Conservation (phyloP, 2,113 vertebrate genomes). For the Gorsachius goisagi region DNA sequence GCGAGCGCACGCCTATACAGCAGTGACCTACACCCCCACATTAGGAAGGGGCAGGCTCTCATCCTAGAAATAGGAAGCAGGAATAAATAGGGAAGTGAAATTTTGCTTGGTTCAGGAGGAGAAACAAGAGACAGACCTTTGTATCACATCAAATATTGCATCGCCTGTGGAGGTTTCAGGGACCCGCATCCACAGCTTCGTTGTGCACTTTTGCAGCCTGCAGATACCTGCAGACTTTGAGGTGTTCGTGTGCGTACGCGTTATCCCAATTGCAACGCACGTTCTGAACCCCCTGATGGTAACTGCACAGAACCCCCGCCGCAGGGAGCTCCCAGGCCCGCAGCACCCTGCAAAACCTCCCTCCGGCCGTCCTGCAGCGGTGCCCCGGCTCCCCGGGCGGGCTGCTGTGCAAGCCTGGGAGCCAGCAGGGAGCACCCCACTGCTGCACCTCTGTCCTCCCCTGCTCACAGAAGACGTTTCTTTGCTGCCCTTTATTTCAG, state of each 20-base stretch:
- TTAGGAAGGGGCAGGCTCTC: not conserved
- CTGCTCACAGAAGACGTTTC: not conserved
- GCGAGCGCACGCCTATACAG: not conserved
- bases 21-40: not conserved
- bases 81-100: not conserved
- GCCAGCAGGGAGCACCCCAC: not conserved
- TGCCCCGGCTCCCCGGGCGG: not conserved
- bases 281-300: not conserved
- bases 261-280: too few relatives aligned
- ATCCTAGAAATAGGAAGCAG: not conserved
- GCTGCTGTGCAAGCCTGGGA: not conserved
- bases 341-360: not conserved
- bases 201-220: not conserved
- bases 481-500: not conserved
- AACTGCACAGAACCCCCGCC: too few relatives aligned
- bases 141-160: not conserved
- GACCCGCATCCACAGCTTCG: not conserved
- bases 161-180: not conserved
- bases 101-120: not conserved
- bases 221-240: not conserved
- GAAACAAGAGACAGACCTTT: not conserved
- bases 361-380: not conserved
- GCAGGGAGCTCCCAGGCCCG: too few relatives aligned
- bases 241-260: not conserved
- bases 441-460: not conserved